Conservation (phyloP, 92 coral and sea anemone species). For the Scolanthus callimorphus region DNA sequence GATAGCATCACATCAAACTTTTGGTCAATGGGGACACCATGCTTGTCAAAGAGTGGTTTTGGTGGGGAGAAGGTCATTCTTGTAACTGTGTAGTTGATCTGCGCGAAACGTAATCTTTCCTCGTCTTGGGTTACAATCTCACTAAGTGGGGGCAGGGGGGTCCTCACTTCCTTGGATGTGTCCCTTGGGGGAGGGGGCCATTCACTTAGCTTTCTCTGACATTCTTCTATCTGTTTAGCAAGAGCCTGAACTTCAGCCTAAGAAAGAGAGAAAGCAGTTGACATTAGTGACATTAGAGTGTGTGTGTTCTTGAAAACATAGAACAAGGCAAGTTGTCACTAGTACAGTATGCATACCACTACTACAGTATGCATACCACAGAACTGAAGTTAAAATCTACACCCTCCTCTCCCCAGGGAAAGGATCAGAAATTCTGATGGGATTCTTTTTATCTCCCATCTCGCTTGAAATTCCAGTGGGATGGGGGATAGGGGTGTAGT, state of each 20-base stretch:
- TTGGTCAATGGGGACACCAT: slow-evolving; percentile 68
- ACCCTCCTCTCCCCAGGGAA: too few relatives aligned
- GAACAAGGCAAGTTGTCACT: too few relatives aligned
- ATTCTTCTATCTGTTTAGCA: slow-evolving; percentile 49
- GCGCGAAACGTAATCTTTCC: slow-evolving; percentile 45
- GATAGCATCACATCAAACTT: slow-evolving; percentile 81
- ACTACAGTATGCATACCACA: too few relatives aligned
- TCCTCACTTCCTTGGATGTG: slow-evolving; percentile 13
- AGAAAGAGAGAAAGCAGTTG: background rate
- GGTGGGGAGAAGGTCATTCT: slow-evolving; percentile 79
- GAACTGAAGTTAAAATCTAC: too few relatives aligned
- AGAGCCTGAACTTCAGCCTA: slow-evolving; percentile 58
- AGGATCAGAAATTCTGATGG: too few relatives aligned
- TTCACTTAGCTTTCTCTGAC: slow-evolving; percentile 35
- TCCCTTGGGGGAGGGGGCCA: slow-evolving; percentile 77
- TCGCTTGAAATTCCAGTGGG: too few relatives aligned
- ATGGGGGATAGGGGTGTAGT: too few relatives aligned
- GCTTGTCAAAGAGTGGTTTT: slow-evolving; percentile 72
- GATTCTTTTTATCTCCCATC: too few relatives aligned
- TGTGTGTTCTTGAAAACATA: too few relatives aligned
- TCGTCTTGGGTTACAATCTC: slow-evolving; percentile 29
- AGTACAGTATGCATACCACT: too few relatives aligned
- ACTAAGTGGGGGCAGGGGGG: slow-evolving; percentile 39
- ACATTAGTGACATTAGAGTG: too few relatives aligned
- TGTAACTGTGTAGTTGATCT: slow-evolving; percentile 69